Evolutionary conservation across 2,797 vertebrate species (phyloP), one percentile per base, ranked within the genome.

Genomic region (Cheirogaleus major): DNA sequence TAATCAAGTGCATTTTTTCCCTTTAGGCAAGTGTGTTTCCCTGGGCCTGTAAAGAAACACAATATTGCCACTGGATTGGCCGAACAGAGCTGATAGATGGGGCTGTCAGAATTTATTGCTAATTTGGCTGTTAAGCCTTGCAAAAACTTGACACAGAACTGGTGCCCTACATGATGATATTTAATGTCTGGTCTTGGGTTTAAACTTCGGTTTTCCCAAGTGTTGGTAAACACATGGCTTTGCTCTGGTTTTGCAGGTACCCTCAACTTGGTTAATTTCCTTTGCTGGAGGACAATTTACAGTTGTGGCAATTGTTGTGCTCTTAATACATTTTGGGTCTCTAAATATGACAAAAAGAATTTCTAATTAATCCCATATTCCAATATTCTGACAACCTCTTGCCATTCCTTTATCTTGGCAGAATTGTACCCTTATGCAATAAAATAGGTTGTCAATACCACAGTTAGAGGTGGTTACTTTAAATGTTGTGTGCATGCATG

Each of bases 101-200:
- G 88, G 35, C 43, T 92, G 83, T 96, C 92, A 89, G 55, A 75
- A 32, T 93, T 96, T 88, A 70, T 94, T 80, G 93, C 85, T 97
- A 82, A 96, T 97, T 97, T 97, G 92, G 50, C 57, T 95, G 50
- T 55, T 84, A 87, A 96, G 67, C 9, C n/a, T 90, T 79, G 69
- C 30, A 94, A 94, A 61, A 93, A 80, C 72, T 32, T 86, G 93
- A 86, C 65, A 35, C 30, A 61, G 61, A 32, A 45, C 59, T 48
- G 59, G 76, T 93, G 43, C 45, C 88, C 72, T 43, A 25, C 55
- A 25, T 52, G 63, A 75, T 81, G 12, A 82, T 55, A 82, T 11
- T 83, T 43, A 50, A 67, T 86, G 59, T 43, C 72, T 61, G 72
- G 61, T 72, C 20, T 55, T 95, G 72, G 55, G 13, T 32, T 89